Percentiles rank a stretch among this genome's conserved stretches.
Evolutionary conservation across 64 coral and sea anemone genomes (phyloP).

Genomic region (Orbicella faveolata): DNA sequence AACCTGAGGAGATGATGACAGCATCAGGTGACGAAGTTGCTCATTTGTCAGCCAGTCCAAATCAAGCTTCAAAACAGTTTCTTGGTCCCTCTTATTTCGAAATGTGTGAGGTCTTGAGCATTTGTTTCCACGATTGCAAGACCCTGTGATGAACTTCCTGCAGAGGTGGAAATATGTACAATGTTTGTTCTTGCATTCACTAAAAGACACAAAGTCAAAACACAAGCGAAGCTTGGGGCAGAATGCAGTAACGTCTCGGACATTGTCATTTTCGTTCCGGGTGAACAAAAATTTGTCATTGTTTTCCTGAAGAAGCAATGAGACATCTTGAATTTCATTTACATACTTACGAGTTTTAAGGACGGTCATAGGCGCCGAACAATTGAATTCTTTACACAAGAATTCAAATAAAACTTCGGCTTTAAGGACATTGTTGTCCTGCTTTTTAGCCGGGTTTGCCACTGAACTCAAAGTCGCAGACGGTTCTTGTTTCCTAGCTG

Average conservation of each 20-base stretch:
- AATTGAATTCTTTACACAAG: slow-evolving; percentile 40
- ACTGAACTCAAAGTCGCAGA: no score
- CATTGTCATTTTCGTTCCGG: slow-evolving; percentile 36
- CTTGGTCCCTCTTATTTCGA: slow-evolving; percentile 36
- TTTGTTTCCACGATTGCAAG: background rate
- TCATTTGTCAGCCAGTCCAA: slow-evolving; percentile 34
- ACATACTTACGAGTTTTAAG: slow-evolving; percentile 28
- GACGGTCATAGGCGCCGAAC: slow-evolving; percentile 24
- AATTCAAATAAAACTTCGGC: slow-evolving; percentile 33
- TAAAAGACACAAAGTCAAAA: slow-evolving; percentile 2
- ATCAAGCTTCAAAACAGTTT: background rate
- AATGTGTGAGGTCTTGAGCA: slow-evolving; percentile 56
- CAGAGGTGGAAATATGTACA: slow-evolving; percentile 73
- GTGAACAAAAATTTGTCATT: slow-evolving; percentile 36
- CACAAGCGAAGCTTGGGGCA: slow-evolving; percentile 54
- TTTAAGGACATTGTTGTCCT: no score
- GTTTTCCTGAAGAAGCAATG: slow-evolving; percentile 28
- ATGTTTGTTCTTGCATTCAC: slow-evolving; percentile 17
- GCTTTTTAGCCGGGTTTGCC: background rate
- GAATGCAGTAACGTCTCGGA: slow-evolving; percentile 47
- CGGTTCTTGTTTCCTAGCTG: no score
- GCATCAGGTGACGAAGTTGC: slow-evolving; percentile 41
- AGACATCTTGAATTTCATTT: slow-evolving; percentile 12
- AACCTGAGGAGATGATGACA: slow-evolving; percentile 60
- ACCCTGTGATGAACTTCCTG: slow-evolving; percentile 36